Evolutionary conservation across 2,797 vertebrate species (phyloP), one percentile per base, ranked within the genome.

Genomic region (Tamandua tetradactyla): DNA sequence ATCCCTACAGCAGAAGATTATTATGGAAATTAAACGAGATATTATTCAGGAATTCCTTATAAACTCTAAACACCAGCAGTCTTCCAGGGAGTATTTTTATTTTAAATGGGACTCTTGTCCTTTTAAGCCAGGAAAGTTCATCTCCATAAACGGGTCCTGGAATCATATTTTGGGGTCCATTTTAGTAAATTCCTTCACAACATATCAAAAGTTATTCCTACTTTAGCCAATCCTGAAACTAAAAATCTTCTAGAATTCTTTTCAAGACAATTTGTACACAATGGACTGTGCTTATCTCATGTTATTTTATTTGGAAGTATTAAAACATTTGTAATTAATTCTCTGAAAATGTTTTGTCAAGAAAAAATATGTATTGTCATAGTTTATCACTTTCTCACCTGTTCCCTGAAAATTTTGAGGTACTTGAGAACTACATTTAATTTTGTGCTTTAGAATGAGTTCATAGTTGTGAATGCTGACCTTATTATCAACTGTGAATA

Each of bases 191-290:
- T 75, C 32, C 37, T 90, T 86, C 23, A 79, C 3, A 55, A 85
- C 11, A 47, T 52, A 35, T 20, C 25, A 84, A 42, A 89, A 76
- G 9, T 55, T 69, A 68, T 61, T 87, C 35, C 64, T 81, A 87
- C 7, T 64, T 79, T 90, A 88, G 57, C 17, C 5, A 42, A 40
- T 49, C 8, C 35, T 83, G 8, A 40, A 84, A 80, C 17, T 35
- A 64, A 74, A 57, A 13, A 0, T 79, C 66, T 84, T 86, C 66
- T 91, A 59, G 88, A 96, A 91, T 82, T 92, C 44, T 81, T 37
- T 4, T 88, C 49, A 68, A 61, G 35, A 64, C 8, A 83, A 91
- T 91, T 92, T 85, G 30, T 83, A 30, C 1, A 91, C 8, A 93
- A 82, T 66, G 80, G 61, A 86, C 20, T 62, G 3, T 59, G 72